A percentile compares a stretch with the other conserved stretches of the same genome.
Conservation (phyloP, 2,888 invertebrate genomes). For the Mythimna loreyi region DNA sequence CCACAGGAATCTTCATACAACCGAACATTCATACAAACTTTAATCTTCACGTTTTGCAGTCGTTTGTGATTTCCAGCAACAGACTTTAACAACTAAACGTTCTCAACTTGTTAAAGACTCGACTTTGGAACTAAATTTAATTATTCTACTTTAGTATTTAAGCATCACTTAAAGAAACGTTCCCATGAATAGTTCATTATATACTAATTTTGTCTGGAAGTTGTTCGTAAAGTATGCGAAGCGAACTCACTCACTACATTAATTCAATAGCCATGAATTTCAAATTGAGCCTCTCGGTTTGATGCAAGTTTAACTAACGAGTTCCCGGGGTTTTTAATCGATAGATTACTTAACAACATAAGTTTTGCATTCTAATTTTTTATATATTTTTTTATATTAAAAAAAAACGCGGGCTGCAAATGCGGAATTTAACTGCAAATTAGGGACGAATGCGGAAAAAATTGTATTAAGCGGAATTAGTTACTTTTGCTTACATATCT, state of each 20-base stretch:
- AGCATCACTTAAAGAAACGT: conserved; percentile 19
- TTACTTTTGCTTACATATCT: too few relatives aligned
- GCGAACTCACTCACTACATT: conserved; percentile 46
- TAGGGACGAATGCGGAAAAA: too few relatives aligned
- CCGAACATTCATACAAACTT: too few relatives aligned
- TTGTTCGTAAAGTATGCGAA: conserved; percentile 29
- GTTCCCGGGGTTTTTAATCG: conserved; percentile 9
- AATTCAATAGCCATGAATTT: conserved; percentile 51
- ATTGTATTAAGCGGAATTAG: too few relatives aligned
- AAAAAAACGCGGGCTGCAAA: too few relatives aligned
- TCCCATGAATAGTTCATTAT: conserved; percentile 48
- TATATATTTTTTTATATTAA: not conserved
- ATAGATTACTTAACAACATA: not conserved
- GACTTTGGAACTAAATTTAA: conserved; percentile 15
- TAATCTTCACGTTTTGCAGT: too few relatives aligned
- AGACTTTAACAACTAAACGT: not conserved
- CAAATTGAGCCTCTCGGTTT: conserved; percentile 19
- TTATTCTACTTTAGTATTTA: conserved; percentile 16
- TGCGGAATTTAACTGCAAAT: too few relatives aligned
- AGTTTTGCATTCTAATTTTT: not conserved
- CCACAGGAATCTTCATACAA: not conserved
- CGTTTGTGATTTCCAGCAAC: not conserved
- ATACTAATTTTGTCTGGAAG: conserved; percentile 41
- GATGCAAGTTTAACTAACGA: conserved; percentile 23
- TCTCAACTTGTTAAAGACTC: not conserved